Conservation (phyloP, 2,113 vertebrate genomes). For the Gasterosteus nipponicus region DNA sequence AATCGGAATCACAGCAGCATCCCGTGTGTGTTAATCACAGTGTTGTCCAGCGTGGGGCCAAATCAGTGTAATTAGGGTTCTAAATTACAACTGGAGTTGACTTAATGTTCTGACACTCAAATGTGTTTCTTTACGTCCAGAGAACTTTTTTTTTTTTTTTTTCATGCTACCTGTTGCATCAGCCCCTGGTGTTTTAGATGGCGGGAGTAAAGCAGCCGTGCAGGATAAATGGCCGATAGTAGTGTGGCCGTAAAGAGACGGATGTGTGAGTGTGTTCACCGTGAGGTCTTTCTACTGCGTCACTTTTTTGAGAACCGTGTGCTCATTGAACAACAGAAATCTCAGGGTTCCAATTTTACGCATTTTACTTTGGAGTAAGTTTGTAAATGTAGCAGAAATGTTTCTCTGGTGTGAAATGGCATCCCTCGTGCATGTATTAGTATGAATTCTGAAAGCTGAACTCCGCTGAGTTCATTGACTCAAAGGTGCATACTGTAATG, state of each 20-base stretch:
- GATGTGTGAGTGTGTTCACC: slow-evolving; percentile 28
- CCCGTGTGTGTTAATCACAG: slow-evolving; percentile 6
- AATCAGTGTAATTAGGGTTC: slow-evolving; percentile 30
- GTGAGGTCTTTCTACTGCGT: slow-evolving; percentile 32
- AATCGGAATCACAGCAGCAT: slow-evolving; percentile 19
- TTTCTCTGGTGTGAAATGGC: slow-evolving; percentile 33
- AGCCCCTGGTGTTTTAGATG: background rate
- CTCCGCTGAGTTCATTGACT: slow-evolving; percentile 15
- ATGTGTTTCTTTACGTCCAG: background rate
- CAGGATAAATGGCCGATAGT: background rate
- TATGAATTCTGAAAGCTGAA: slow-evolving; percentile 8
- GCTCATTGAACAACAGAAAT: slow-evolving; percentile 62
- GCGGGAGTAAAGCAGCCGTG: background rate
- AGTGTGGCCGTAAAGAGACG: background rate
- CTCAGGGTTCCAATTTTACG: slow-evolving; percentile 79
- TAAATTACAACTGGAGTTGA: slow-evolving; percentile 28
- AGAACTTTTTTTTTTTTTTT: background rate
- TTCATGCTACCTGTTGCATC: background rate
- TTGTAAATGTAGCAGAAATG: slow-evolving; percentile 21
- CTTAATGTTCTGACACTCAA: slow-evolving; percentile 14
- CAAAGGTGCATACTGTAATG: slow-evolving; percentile 27
- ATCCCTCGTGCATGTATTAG: slow-evolving; percentile 26
- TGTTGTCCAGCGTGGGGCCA: slow-evolving; percentile 17
- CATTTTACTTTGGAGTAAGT: slow-evolving; percentile 36
- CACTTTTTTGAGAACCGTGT: slow-evolving; percentile 23